phyloP scores from a whole-genome alignment of 2,888 invertebrate genomes.

The Leptopilina myrica region DNA sequence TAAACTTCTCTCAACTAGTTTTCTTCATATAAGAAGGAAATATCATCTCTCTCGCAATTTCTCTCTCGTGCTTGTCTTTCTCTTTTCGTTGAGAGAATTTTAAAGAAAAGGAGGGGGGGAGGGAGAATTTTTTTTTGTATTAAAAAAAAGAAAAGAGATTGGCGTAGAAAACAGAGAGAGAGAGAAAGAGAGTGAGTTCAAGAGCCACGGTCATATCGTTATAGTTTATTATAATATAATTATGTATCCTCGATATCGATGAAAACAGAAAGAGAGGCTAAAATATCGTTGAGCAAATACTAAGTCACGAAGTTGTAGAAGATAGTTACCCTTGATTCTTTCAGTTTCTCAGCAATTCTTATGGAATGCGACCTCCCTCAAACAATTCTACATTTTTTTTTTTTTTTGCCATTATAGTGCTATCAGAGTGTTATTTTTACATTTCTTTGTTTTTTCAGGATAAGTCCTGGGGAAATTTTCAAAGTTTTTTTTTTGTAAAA shows the following conservation, averaged over 20 bases:
- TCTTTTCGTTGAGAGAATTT: constrained; percentile 40
- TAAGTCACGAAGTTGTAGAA: constrained; percentile 71
- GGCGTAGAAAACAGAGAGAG: too few species aligned
- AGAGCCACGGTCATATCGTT: constrained; percentile 69
- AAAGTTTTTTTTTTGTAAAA: too few species aligned
- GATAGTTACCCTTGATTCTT: too few species aligned
- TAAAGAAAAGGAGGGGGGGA: too few species aligned
- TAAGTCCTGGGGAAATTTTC: too few species aligned
- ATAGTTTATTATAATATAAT: constrained; percentile 77
- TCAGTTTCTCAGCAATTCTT: not conserved
- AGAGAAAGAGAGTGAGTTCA: constrained; percentile 45
- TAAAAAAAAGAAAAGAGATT: too few species aligned
- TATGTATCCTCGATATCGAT: constrained; percentile 73
- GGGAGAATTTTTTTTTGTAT: too few species aligned
- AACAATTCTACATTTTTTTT: not conserved
- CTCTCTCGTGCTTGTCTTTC: constrained; percentile 36
- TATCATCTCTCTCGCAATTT: not conserved
- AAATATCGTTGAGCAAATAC: constrained; percentile 74
- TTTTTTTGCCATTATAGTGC: too few species aligned
- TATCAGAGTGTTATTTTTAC: too few species aligned
- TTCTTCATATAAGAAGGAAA: too few species aligned
- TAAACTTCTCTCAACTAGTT: too few species aligned
- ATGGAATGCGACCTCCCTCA: not conserved
- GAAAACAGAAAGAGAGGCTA: constrained; percentile 57
- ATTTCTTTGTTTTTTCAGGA: too few species aligned